Base-by-base conservation (phyloP, 2,797 vertebrate genomes). In the Holocentrus rufus region DNA sequence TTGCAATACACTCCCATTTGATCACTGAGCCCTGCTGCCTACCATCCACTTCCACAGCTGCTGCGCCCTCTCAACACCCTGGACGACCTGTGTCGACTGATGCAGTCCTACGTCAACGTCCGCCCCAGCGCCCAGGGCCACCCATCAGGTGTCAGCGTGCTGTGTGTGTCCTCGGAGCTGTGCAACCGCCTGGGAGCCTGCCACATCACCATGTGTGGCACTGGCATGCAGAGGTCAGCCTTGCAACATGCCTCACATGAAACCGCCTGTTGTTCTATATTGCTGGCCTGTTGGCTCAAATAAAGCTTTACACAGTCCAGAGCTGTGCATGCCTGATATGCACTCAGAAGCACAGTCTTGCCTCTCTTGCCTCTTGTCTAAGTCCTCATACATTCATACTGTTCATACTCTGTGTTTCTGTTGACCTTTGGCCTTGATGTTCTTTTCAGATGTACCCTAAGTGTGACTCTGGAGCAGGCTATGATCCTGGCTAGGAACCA, bases 101-200 rank as follows among this genome's bases (percentile, higher is more conserved):
- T 98, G 96, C 98, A 99, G 91, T 95, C 95, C 9, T 95, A 96
- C 13, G 87, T 96, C 69, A 94, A 95, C n/a, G 85, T 91, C 73
- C 96, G 95, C 34, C 79, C 93, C 0, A 47, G 23, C 34, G 85
- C 93, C n/a, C 93, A 89, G 23, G 92, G 93, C 85, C 93, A 93
- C 30, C 80, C 92, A 0, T 85, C 95, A 0, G 97, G 96, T 18
- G 94, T 96, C 20, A 95, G 95, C 23, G 91, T 98, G 77, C 90
- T 99, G 58, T 94, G 95, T 3, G 90, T 98, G 66, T 98, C 97
- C 74, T 96, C 96, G 0, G 98, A 99, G 92, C 95, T 99, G 80
- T 99, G 98, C 60, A 98, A 96, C 76, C 96, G 98, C 3, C 95
- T 99, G 67, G 98, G 98, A 20, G 97, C 97, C 64, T 99, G 98